Evolutionary conservation across 2,113 vertebrate genomes (phyloP).

Genomic region (Actinemys pallida): DNA sequence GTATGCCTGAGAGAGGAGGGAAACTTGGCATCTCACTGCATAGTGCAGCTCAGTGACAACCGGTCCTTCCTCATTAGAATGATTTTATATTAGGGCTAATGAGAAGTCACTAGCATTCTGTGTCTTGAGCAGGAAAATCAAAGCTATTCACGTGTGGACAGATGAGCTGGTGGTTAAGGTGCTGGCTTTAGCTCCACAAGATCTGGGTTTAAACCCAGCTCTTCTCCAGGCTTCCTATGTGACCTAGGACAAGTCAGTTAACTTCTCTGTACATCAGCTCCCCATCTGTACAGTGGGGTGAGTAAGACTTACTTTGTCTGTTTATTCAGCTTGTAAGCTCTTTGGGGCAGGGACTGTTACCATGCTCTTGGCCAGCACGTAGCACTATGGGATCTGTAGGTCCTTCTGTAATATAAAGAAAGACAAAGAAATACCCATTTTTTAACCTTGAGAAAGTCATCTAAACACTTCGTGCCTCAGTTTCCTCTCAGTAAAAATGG

Average conservation of each 20-base stretch:
- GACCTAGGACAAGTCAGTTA: not conserved
- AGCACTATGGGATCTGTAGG: not conserved
- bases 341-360: not conserved
- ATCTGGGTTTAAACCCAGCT: not conserved
- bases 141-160: accelerated
- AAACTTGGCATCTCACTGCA: accelerated
- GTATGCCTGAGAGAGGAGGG: not conserved
- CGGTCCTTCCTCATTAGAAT: accelerated
- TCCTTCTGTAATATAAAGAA: not conserved
- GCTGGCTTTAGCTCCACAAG: accelerated
- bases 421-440: not conserved
- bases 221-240: not conserved
- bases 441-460: not conserved
- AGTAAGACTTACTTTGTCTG: accelerated
- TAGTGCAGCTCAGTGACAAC: accelerated
- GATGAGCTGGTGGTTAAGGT: not conserved
- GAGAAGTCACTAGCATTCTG: not conserved
- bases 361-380: not conserved
- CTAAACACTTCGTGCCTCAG: not conserved
- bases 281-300: not conserved
- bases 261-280: not conserved
- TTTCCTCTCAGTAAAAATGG: accelerated
- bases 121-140: not conserved
- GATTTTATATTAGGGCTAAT: not conserved
- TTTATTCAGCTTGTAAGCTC: not conserved